phyloP scores from a whole-genome alignment of 2,113 vertebrate species.

The Pseudorectes ferrugineus region DNA sequence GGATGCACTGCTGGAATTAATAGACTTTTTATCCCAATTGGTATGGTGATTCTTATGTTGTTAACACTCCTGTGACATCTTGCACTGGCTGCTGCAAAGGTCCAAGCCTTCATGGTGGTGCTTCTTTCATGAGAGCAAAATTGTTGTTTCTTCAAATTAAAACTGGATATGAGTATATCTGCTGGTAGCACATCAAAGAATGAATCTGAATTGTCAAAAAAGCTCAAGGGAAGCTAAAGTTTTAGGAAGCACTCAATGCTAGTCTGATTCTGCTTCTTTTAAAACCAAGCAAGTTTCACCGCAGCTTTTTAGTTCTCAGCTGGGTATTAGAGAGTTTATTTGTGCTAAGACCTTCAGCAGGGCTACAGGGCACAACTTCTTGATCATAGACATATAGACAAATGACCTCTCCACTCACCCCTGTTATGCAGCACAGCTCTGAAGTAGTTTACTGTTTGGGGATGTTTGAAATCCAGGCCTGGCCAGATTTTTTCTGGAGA shows the following conservation, averaged over 20 bases:
- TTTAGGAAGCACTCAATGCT: background rate
- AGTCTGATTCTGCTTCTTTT: background rate
- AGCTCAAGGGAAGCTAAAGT: background rate
- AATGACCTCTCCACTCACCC: background rate
- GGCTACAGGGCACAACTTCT: background rate
- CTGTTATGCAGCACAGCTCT: background rate
- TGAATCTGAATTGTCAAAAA: background rate
- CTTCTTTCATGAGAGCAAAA: background rate
- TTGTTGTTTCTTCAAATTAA: background rate
- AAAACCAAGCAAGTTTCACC: background rate
- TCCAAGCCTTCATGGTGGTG: background rate
- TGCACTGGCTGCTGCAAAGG: background rate
- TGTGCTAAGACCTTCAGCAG: background rate
- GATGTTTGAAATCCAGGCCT: background rate
- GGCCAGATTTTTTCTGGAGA: background rate
- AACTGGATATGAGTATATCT: background rate
- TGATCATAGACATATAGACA: background rate
- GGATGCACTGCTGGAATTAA: background rate
- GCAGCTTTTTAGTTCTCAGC: background rate
- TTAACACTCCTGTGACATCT: background rate
- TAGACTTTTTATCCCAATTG: background rate
- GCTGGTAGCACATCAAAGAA: background rate
- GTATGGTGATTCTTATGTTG: fast-evolving
- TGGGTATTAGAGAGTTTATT: background rate
- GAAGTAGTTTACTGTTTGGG: background rate